These are phyloP conservation scores for Panagrolaimus sp. DNA, from an alignment of 1,140 invertebrate genomes.

Conservation along the genomic window DNA sequence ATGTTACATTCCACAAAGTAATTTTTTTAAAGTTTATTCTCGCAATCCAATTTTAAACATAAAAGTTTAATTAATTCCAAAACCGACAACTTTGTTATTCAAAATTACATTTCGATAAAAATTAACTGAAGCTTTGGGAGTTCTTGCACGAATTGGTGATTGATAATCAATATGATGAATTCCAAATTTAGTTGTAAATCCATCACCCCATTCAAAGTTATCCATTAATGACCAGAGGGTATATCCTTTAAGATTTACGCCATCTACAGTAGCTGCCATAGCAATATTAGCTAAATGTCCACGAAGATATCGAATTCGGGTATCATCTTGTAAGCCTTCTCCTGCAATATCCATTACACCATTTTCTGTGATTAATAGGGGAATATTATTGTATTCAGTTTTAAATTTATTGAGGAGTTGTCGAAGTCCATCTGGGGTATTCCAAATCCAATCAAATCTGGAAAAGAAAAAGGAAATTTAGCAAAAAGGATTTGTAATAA, in stretches of 20 bases:
- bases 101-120: background rate
- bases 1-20: too few relatives aligned
- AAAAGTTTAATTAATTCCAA: background rate
- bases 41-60: too few relatives aligned
- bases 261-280: slow-evolving; percentile 65
- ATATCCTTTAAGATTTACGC: slow-evolving; percentile 67
- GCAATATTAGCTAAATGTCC: slow-evolving; percentile 28
- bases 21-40: too few relatives aligned
- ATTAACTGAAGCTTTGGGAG: background rate
- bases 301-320: slow-evolving; percentile 30
- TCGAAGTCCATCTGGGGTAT: slow-evolving; percentile 19
- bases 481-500: too few relatives aligned
- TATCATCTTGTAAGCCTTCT: slow-evolving; percentile 27
- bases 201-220: slow-evolving; percentile 71
- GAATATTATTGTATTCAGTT: slow-evolving; percentile 37
- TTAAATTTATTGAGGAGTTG: slow-evolving; percentile 35
- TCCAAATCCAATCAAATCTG: slow-evolving; percentile 18
- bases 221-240: slow-evolving; percentile 72
- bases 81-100: background rate
- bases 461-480: too few relatives aligned
- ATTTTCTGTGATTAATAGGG: slow-evolving; percentile 46
- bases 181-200: slow-evolving; percentile 50
- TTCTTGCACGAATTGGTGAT: background rate
- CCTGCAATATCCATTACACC: slow-evolving; percentile 30
- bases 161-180: slow-evolving; percentile 23